These are phyloP conservation scores for Steinernema carpocapsae DNA, from an alignment of 2,888 invertebrate species.

Conservation along the genomic window DNA sequence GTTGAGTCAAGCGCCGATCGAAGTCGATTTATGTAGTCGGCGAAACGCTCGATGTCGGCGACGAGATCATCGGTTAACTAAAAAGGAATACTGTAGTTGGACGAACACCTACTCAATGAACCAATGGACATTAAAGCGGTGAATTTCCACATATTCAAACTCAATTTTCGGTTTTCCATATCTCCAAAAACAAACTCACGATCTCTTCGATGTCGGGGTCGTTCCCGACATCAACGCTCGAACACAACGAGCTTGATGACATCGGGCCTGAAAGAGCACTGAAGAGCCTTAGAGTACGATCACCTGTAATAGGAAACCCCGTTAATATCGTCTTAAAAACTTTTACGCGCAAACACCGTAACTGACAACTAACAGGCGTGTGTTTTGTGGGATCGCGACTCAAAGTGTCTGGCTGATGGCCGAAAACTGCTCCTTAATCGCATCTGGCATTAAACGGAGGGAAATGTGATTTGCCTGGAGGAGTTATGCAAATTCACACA, in stretches of 20 bases:
- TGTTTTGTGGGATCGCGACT: background rate
- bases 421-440: slow-evolving; percentile 33
- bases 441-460: slow-evolving; percentile 29
- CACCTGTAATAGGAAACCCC: background rate
- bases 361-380: background rate
- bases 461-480: slow-evolving; percentile 18
- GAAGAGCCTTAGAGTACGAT: background rate
- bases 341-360: slow-evolving; percentile 10
- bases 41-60: slow-evolving; percentile 62
- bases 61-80: slow-evolving; percentile 60
- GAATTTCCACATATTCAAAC: background rate
- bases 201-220: slow-evolving; percentile 49
- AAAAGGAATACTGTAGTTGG: background rate
- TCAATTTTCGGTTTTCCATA: background rate
- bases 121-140: background rate
- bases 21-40: slow-evolving; percentile 56
- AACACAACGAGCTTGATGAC: slow-evolving; percentile 49
- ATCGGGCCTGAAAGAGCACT: slow-evolving; percentile 23
- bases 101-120: background rate
- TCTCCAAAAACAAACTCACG: slow-evolving; percentile 36
- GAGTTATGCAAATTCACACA: slow-evolving; percentile 16
- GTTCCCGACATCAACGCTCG: slow-evolving; percentile 49
- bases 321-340: background rate
- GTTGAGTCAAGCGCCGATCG: slow-evolving; percentile 54
- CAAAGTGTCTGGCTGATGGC: background rate